Conservation (phyloP, 2,797 vertebrate genomes). For the Bradypodion pumilum region DNA sequence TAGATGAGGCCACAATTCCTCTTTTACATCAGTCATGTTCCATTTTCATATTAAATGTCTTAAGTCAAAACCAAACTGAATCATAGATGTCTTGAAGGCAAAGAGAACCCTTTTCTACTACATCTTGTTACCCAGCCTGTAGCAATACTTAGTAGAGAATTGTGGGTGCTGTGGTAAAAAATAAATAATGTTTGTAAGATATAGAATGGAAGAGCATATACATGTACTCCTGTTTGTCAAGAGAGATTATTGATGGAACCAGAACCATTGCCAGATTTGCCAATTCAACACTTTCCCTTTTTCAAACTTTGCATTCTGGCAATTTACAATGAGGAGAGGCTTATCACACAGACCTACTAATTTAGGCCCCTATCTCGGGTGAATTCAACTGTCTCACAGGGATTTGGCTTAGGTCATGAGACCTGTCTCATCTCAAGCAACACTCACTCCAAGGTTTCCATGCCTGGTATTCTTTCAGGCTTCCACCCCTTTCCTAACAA, state of each 20-base stretch:
- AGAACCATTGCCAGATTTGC: not conserved
- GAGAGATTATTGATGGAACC: not conserved
- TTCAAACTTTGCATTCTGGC: not conserved
- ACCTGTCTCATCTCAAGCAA: slow-evolving; percentile 34
- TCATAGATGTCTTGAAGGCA: not conserved
- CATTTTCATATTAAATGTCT: not conserved
- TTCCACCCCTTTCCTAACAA: not conserved
- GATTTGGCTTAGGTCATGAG: slow-evolving; percentile 22
- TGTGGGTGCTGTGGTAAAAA: no score
- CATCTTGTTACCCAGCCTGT: no score
- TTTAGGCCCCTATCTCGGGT: slow-evolving; percentile 20
- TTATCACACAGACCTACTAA: slow-evolving; percentile 2
- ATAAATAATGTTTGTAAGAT: no score
- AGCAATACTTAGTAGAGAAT: no score
- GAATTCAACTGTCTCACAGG: not conserved
- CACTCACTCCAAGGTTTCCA: slow-evolving; percentile 24
- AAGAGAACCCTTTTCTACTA: not conserved
- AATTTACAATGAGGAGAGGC: not conserved
- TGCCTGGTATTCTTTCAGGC: slow-evolving; percentile 6
- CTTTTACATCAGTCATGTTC: not conserved
- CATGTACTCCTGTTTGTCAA: not conserved
- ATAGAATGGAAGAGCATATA: not conserved
- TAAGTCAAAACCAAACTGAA: not conserved
- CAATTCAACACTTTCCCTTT: not conserved
- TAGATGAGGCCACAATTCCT: not conserved